Base-by-base conservation (phyloP, 2,888 invertebrate genomes). In the Trissonchulus sp. region DNA sequence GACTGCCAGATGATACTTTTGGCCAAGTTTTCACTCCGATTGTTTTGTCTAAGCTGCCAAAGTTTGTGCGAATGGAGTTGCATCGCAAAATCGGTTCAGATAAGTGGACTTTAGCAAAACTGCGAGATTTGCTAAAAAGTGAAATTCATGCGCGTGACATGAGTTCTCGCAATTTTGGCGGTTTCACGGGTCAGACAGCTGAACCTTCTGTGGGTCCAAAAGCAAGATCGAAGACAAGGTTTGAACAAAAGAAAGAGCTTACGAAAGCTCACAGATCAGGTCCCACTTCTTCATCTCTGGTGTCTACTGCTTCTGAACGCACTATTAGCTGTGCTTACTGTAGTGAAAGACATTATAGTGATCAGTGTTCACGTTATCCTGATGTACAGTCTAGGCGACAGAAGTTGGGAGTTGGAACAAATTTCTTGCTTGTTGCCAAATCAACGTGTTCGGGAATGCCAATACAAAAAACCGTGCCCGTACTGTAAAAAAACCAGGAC, bases 121-220 rank as follows among this genome's bases (percentile, higher is more conserved):
- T 65, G 15, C 65, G 65, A 8, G 65, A 65, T 8, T 34, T 65
- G 28, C 31, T 65, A 65, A 65, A 65, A 65, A 34, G 34, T 31
- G 65, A 65, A n/a, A 65, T 65, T 65, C 65, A 65, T 34, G 65
- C 65, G 8, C 65, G 65, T 65, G 65, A 65, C 31, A 65, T 65
- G n/a, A 31, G 31, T 65, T 30, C 28, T 31, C 65, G 65, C 8
- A 34, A 30, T 18, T 65, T 65, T n/a, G 65, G 65, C 15, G 28
- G 31, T 65, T n/a, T n/a, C n/a, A n/a, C n/a, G n/a, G n/a, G n/a
- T n/a, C n/a, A n/a, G n/a, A n/a, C n/a, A n/a, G n/a, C n/a, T n/a
- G n/a, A n/a, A n/a, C n/a, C n/a, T n/a, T n/a, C n/a, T n/a, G n/a
- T n/a, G n/a, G n/a, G n/a, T n/a, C n/a, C n/a, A n/a, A n/a, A n/a